Evolutionary conservation across 2,888 invertebrate genomes (phyloP).

Genomic region (Byasa hedistus): DNA sequence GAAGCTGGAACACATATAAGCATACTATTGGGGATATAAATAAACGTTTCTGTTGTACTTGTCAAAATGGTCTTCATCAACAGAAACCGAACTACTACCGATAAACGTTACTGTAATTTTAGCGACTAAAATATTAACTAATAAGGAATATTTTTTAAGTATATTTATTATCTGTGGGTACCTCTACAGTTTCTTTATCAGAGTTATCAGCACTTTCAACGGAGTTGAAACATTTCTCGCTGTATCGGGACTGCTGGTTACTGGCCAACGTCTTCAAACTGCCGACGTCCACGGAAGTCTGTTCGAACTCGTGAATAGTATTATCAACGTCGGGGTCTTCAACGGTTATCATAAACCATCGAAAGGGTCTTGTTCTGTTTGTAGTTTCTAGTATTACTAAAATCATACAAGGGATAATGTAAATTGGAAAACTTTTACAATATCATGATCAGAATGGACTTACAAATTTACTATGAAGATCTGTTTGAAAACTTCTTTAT

Average conservation of each 20-base stretch:
- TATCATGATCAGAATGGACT: too few species aligned
- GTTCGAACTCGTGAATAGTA: slow-evolving; percentile 44
- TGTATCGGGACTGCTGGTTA: slow-evolving; percentile 55
- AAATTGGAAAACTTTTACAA: not conserved
- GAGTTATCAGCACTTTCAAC: slow-evolving; percentile 67
- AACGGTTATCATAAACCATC: slow-evolving; percentile 71
- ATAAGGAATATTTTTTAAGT: not conserved
- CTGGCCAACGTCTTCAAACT: slow-evolving; percentile 61
- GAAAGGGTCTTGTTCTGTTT: slow-evolving; percentile 51
- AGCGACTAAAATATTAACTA: too few species aligned
- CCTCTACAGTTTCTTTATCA: slow-evolving; percentile 59
- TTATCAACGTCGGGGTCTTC: slow-evolving; percentile 65
- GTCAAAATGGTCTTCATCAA: too few species aligned
- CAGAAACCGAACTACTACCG: too few species aligned
- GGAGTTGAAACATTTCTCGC: slow-evolving; percentile 61
- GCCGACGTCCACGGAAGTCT: slow-evolving; percentile 54
- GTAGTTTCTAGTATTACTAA: slow-evolving; percentile 54
- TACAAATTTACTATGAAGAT: too few species aligned
- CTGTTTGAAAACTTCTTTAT: too few species aligned
- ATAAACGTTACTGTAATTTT: too few species aligned
- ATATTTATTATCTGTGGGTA: too few species aligned
- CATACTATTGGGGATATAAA: too few species aligned
- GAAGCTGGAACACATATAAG: too few species aligned
- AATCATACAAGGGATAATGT: slow-evolving; percentile 14
- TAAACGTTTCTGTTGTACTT: too few species aligned